Base-by-base conservation (phyloP, 2,888 invertebrate species). In the Creontiades dilutus region DNA sequence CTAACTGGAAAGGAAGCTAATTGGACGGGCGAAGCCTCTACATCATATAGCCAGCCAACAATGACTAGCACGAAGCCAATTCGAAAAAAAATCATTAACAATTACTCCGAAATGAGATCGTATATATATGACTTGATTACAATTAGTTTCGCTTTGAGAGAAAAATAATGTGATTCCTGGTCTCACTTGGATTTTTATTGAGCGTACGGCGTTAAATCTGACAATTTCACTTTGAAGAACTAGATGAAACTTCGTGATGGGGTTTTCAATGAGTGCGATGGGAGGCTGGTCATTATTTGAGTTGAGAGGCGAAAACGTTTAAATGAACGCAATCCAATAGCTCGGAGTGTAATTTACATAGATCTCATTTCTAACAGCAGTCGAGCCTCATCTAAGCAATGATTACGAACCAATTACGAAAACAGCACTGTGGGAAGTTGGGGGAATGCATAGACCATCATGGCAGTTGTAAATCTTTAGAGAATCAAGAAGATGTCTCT, bases 41-140 rank as follows among this genome's bases (percentile, higher is more conserved):
- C n/a, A 3, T 76, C 76, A 76, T 76, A 76, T 37, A 37, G 23
- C 27, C 76, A 76, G 76, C 76, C 78, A 78, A 78, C 46, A 78
- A 78, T 78, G 47, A 78, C 78, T 46, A 0, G 47, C 78, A 47
- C 37, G 78, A 68, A 78, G 78, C 46, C 19, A 4, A 78, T 78
- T 78, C 13, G 2, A 37, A 19, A 78, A n/a, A 78, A 78, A 5
- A 78, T 12, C 19, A 37, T 14, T 19, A 46, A 68, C 11, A 23
- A 68, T 11, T 23, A 23, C 19, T 47, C 9, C 78, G 46, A 78
- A 37, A 37, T 46, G 68, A 68, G 68, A 78, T 46, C 78, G 46
- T 46, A 76, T 28, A 5, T 46, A 78, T 78, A 46, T 47, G 37
- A 78, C 46, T 68, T 23, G 78, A 4, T 78, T 16, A 78, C 78